Evolutionary conservation across 64 coral and sea anemone genomes (phyloP).

Genomic region (Actinia equina): DNA sequence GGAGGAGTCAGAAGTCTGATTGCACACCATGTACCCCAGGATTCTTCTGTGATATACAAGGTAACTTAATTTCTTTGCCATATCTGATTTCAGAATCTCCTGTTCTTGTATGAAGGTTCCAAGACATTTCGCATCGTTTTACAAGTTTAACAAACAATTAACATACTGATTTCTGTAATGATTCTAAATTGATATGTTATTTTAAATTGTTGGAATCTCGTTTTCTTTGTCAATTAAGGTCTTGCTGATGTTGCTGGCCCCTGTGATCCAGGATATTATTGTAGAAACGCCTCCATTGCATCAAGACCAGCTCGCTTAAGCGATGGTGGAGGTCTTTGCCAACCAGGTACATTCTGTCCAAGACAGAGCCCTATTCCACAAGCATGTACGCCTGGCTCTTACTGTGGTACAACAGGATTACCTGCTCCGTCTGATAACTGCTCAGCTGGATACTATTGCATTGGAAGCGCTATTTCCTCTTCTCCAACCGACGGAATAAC

Average conservation of each 20-base stretch:
- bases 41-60: slow-evolving; percentile 75
- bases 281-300: slow-evolving; percentile 73
- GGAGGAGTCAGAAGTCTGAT: slow-evolving; percentile 44
- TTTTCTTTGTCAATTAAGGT: background rate
- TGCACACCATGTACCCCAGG: slow-evolving; percentile 84
- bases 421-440: slow-evolving; percentile 64
- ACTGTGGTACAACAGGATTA: slow-evolving; percentile 48
- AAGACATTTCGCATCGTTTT: too few relatives aligned
- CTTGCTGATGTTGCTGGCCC: background rate
- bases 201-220: background rate
- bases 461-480: slow-evolving; percentile 36
- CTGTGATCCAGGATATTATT: slow-evolving; percentile 84
- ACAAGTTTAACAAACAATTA: too few relatives aligned
- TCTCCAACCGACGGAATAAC: slow-evolving; percentile 68
- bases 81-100: too few relatives aligned
- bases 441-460: slow-evolving; percentile 82
- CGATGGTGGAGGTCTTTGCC: slow-evolving; percentile 74
- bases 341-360: slow-evolving; percentile 76
- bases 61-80: background rate
- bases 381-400: slow-evolving; percentile 55
- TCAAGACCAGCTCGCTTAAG: slow-evolving; percentile 41
- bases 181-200: too few relatives aligned
- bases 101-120: too few relatives aligned
- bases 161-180: too few relatives aligned
- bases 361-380: slow-evolving; percentile 59